Percentiles rank a stretch among this genome's conserved stretches.
These are phyloP conservation scores for Ctenodactylus gundi DNA, from an alignment of 2,113 vertebrate genomes.

Conservation along the genomic window DNA sequence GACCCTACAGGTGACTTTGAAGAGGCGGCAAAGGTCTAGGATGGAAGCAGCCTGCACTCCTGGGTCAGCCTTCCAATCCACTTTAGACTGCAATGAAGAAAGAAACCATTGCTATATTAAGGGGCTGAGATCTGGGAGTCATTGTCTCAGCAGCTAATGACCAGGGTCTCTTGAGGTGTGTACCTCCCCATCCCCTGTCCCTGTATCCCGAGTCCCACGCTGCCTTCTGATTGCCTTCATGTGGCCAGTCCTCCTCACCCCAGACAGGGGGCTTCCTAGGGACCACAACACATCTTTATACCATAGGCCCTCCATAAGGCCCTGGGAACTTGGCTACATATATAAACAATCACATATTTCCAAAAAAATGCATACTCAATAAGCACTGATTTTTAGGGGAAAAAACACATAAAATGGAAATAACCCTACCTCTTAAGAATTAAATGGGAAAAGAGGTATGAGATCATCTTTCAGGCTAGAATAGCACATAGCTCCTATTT, in stretches of 20 bases:
- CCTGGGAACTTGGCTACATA: background rate
- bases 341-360: background rate
- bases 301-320: background rate
- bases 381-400: background rate
- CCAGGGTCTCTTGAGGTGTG: background rate
- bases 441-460: background rate
- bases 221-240: background rate
- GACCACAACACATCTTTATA: background rate
- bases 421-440: background rate
- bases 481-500: background rate
- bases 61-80: background rate
- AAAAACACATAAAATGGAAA: background rate
- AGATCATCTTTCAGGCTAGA: background rate
- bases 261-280: background rate
- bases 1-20: background rate
- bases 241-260: background rate
- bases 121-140: background rate
- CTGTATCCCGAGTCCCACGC: background rate
- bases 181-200: background rate
- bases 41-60: background rate
- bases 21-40: background rate
- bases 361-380: background rate
- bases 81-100: background rate
- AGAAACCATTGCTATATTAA: background rate
- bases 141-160: background rate